Evolutionary conservation across 2,113 vertebrate species (phyloP).

Genomic region (Cygnus buccinator): DNA sequence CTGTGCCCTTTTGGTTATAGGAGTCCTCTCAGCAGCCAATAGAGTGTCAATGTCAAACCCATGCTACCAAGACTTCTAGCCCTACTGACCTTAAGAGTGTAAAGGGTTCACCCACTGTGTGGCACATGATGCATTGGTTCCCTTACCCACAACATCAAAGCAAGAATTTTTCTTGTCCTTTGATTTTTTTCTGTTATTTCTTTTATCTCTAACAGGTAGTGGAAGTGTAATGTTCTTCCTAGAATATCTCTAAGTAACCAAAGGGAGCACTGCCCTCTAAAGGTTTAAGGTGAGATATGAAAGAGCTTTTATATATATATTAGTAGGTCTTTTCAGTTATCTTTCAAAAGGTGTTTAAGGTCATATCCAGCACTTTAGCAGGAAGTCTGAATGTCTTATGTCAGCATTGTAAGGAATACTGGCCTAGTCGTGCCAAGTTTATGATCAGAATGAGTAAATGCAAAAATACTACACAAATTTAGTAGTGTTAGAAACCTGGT

Average conservation of each 20-base stretch:
- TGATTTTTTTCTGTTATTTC: background rate
- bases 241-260: background rate
- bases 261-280: conserved; percentile 70
- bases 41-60: background rate
- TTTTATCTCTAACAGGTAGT: background rate
- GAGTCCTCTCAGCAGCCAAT: background rate
- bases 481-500: background rate
- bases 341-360: background rate
- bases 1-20: background rate
- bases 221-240: background rate
- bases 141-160: background rate
- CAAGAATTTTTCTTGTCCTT: background rate
- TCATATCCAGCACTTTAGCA: background rate
- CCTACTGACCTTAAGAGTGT: background rate
- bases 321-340: background rate
- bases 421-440: background rate
- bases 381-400: background rate
- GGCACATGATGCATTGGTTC: background rate
- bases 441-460: background rate
- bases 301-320: background rate
- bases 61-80: background rate
- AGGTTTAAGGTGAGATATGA: conserved; percentile 61
- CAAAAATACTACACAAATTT: background rate
- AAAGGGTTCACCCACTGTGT: background rate
- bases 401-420: background rate